Conservation (phyloP, 2,888 invertebrate genomes). For the Euplagia quadripunctaria region DNA sequence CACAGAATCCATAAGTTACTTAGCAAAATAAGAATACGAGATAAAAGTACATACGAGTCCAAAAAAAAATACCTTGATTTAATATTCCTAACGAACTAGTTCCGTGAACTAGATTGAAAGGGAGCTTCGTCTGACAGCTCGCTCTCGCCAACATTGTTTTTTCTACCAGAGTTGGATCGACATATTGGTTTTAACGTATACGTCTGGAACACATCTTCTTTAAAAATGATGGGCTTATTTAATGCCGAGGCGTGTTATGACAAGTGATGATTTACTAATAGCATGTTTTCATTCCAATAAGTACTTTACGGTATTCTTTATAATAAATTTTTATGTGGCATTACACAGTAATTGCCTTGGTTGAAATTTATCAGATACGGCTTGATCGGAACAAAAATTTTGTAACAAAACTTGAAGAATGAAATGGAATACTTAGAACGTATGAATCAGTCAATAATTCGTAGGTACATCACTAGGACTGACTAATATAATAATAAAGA, state of each 20-base stretch:
- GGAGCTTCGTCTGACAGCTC: conserved; percentile 12
- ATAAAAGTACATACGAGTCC: not conserved
- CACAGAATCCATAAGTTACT: not conserved
- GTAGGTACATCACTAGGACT: no score
- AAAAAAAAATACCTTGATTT: conserved; percentile 8
- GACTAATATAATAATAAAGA: no score
- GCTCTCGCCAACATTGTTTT: conserved; percentile 13
- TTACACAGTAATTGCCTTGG: not conserved
- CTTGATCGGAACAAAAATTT: not conserved
- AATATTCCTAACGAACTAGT: conserved; percentile 21
- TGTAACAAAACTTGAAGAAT: not conserved
- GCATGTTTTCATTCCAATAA: conserved; percentile 15
- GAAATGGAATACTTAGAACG: no score
- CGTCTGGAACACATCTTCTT: conserved; percentile 27
- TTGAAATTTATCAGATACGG: not conserved
- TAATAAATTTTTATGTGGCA: not conserved
- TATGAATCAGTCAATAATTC: no score
- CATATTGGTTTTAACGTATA: conserved; percentile 18
- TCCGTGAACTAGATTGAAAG: conserved; percentile 16
- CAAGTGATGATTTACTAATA: conserved; percentile 16
- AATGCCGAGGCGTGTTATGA: conserved; percentile 14
- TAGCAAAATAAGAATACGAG: not conserved
- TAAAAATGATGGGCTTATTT: conserved; percentile 23
- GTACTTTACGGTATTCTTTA: not conserved
- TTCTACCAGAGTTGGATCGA: conserved; percentile 6